phyloP scores from a whole-genome alignment of 64 coral and sea anemone genomes.

The Hydrozoanthus tunicans region DNA sequence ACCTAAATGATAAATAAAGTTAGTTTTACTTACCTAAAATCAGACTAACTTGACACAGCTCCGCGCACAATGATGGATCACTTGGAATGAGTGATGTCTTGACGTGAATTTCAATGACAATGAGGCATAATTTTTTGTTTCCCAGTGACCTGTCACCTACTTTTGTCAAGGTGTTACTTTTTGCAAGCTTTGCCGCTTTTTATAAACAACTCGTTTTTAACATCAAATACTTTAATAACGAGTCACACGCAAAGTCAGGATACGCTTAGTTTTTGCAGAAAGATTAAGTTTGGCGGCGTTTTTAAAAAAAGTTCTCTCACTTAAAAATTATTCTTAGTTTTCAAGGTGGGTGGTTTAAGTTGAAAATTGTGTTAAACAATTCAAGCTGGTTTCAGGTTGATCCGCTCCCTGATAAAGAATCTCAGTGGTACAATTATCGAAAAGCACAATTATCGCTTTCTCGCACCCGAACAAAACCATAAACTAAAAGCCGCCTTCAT shows the following conservation, averaged over 20 bases:
- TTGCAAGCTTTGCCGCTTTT: slow-evolving; percentile 24
- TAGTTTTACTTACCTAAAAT: slow-evolving; percentile 14
- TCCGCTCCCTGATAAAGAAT: slow-evolving; percentile 45
- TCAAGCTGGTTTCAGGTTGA: slow-evolving; percentile 24
- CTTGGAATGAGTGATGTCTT: slow-evolving; percentile 37
- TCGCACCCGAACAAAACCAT: slow-evolving; percentile 11
- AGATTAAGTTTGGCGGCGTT: background rate
- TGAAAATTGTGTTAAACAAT: background rate
- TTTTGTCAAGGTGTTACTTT: slow-evolving; percentile 28
- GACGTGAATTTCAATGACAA: slow-evolving; percentile 33
- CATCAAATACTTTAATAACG: background rate
- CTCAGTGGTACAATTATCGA: background rate
- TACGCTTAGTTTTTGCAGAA: background rate
- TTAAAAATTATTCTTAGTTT: background rate
- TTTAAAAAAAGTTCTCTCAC: background rate
- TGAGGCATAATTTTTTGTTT: background rate
- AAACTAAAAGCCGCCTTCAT: slow-evolving; percentile 31
- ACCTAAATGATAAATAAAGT: background rate
- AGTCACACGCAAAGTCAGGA: background rate
- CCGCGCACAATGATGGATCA: slow-evolving; percentile 39
- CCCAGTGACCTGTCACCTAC: slow-evolving; percentile 32
- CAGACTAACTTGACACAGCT: background rate
- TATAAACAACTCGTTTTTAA: slow-evolving; percentile 19
- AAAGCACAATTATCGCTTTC: slow-evolving; percentile 39
- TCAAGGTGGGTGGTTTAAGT: slow-evolving; percentile 51